Base-by-base conservation (phyloP, 2,888 invertebrate genomes). In the Andrena minutula region DNA sequence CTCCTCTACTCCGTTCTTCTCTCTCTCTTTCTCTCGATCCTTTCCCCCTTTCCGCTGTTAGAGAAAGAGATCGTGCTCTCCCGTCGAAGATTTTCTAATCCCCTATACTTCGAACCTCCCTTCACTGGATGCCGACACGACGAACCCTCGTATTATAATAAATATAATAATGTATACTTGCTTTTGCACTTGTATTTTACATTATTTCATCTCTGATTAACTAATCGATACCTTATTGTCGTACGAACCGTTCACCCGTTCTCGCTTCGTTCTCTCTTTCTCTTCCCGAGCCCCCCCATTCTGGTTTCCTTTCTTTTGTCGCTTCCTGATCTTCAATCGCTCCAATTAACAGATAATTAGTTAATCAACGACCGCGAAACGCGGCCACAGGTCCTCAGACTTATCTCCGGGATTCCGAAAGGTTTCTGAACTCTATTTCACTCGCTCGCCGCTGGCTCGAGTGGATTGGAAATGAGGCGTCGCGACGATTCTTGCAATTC, bases 161-260 rank as follows among this genome's bases (percentile, higher is more conserved):
- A 93, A 92, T 92, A 93, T 92, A 93, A 92, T 93, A 92, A 91
- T 92, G 90, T 92, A 92, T 93, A 92, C 91, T 90, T 90, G 91
- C 90, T 90, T 92, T 93, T 93, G 91, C 92, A 92, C 91, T 93
- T 92, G 90, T 93, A 93, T 93, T 91, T 93, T 93, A 93, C 93
- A 93, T 93, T 90, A 91, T 88, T 90, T 88, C 89, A 89, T 88
- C 89, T 89, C 88, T 88, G 90, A 88, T 92, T 90, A 92, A 93
- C 92, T 94, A 94, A 93, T 93, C 93, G 89, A 93, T 94, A 94
- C 92, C 92, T 94, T 94, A 94, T 94, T 94, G 94, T 94, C 94
- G 94, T 93, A 93, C 93, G 92, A 94, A 93, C 94, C 92, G 92
- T 92, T 90, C 89, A 86, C 86, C 86, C 84, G 81, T 88, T 84